A percentile compares a stretch with the other conserved stretches of the same genome.
These are phyloP conservation scores for Leucophenga varia DNA, from an alignment of 1,140 invertebrate species.

Conservation along the genomic window DNA sequence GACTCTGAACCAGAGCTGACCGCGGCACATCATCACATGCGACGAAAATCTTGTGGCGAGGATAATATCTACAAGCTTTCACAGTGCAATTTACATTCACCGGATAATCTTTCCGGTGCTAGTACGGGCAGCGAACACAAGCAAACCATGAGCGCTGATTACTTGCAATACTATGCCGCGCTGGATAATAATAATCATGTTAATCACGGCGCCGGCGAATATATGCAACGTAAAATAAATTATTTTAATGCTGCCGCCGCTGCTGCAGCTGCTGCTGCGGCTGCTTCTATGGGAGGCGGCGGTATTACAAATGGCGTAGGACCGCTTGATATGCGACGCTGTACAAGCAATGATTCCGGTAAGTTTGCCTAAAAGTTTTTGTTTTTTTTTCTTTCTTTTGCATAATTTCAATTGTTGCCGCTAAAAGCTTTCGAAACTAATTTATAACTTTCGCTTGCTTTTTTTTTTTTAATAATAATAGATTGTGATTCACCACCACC, in stretches of 20 bases:
- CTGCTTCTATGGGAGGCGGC: slow-evolving; percentile 9
- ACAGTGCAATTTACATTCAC: slow-evolving; percentile 8
- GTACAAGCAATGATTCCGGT: slow-evolving; percentile 55
- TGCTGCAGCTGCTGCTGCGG: slow-evolving; percentile 18
- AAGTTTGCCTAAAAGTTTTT: no score
- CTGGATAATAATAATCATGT: slow-evolving; percentile 41
- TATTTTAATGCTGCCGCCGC: slow-evolving; percentile 32
- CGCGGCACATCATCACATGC: background rate
- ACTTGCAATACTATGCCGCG: slow-evolving; percentile 42
- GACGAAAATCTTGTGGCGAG: slow-evolving; percentile 14
- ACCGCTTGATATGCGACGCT: slow-evolving; percentile 54
- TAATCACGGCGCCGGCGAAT: slow-evolving; percentile 21
- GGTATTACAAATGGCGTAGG: slow-evolving; percentile 2
- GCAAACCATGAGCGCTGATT: slow-evolving; percentile 14
- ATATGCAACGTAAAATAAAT: slow-evolving; percentile 43
- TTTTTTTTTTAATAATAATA: slow-evolving; percentile 13
- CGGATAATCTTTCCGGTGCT: slow-evolving; percentile 2
- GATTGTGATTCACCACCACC: slow-evolving; percentile 55
- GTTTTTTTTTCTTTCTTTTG: no score
- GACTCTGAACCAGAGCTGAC: slow-evolving; percentile 25
- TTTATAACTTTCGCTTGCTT: slow-evolving; percentile 22
- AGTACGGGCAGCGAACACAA: slow-evolving; percentile 16
- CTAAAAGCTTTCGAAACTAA: no score
- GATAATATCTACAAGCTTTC: slow-evolving; percentile 30
- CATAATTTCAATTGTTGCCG: no score